Evolutionary conservation across 2,888 invertebrate genomes (phyloP), one percentile per base, ranked within the genome.

Genomic region (Drepanosiphum platanoidis): DNA sequence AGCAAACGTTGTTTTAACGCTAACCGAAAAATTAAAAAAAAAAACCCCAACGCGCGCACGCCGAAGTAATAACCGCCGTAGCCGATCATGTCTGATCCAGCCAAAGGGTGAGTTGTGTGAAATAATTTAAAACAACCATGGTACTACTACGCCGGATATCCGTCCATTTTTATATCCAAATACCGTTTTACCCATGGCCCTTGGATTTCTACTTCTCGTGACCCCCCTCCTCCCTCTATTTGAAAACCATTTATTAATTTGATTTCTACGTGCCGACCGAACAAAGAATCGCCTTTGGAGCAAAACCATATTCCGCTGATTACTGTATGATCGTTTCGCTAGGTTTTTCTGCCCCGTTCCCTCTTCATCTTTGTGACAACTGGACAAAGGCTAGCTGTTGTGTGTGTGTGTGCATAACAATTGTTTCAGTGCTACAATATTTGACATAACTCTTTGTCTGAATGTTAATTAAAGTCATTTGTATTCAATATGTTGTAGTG

Each of bases 101-200:
- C 83, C 0, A 84, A 84, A 84, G 83, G 83, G 83, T 84, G 27
- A 84, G 83, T 84, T 34, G 27, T 11, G n/a, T n/a, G n/a, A n/a
- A n/a, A n/a, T n/a, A n/a, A n/a, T n/a, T n/a, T n/a, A n/a, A n/a
- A n/a, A n/a, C n/a, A n/a, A n/a, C n/a, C n/a, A n/a, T n/a, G n/a
- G n/a, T n/a, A n/a, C n/a, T n/a, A n/a, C n/a, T n/a, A n/a, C n/a
- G n/a, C n/a, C n/a, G n/a, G n/a, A n/a, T n/a, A n/a, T n/a, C n/a
- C n/a, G n/a, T n/a, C n/a, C n/a, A n/a, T n/a, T n/a, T n/a, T n/a
- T n/a, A n/a, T n/a, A n/a, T n/a, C n/a, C n/a, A n/a, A n/a, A n/a
- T n/a, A n/a, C n/a, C n/a, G n/a, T n/a, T n/a, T n/a, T n/a, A n/a
- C n/a, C n/a, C n/a, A n/a, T n/a, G n/a, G n/a, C n/a, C n/a, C n/a